A percentile compares a stretch with the other conserved stretches of the same genome.
phyloP scores from a whole-genome alignment of 2,888 invertebrate species.

The Pseudococcus jackbeardsleyi region DNA sequence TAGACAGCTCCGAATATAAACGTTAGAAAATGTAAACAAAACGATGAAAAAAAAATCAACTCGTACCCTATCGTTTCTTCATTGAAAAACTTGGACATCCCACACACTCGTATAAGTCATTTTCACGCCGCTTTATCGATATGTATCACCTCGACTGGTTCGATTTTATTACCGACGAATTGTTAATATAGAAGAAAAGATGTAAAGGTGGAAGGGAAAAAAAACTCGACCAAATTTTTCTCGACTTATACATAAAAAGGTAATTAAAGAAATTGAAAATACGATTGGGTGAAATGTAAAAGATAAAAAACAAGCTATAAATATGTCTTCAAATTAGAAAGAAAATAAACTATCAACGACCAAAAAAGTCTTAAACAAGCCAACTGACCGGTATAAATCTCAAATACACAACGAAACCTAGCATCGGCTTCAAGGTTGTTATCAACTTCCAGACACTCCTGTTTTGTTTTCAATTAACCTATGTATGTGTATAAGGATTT shows the following conservation, averaged over 20 bases:
- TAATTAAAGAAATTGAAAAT: constrained; percentile 56
- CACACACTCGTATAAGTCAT: constrained; percentile 41
- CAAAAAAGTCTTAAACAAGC: constrained; percentile 45
- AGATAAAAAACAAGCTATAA: constrained; percentile 56
- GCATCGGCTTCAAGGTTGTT: constrained; percentile 40
- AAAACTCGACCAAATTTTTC: constrained; percentile 34
- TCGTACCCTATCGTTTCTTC: not conserved
- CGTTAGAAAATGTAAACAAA: constrained; percentile 15
- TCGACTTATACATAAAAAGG: constrained; percentile 52
- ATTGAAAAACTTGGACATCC: not conserved
- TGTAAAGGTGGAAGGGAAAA: not conserved
- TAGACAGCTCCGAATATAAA: not conserved
- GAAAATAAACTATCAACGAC: constrained; percentile 46
- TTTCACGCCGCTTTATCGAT: constrained; percentile 35
- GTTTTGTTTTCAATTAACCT: constrained; percentile 56
- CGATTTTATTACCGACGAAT: constrained; percentile 53
- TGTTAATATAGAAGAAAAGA: constrained; percentile 25
- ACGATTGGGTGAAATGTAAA: constrained; percentile 49
- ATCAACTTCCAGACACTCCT: constrained; percentile 48
- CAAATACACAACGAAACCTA: not conserved
- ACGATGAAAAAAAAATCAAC: not conserved
- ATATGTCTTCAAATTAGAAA: constrained; percentile 56
- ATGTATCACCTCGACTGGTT: constrained; percentile 11
- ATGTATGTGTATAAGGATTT: constrained; percentile 34
- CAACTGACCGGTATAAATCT: constrained; percentile 47